Percentiles rank a stretch among this genome's conserved stretches.
phyloP scores from a whole-genome alignment of 2,113 vertebrate genomes.

The Micromys minutus region DNA sequence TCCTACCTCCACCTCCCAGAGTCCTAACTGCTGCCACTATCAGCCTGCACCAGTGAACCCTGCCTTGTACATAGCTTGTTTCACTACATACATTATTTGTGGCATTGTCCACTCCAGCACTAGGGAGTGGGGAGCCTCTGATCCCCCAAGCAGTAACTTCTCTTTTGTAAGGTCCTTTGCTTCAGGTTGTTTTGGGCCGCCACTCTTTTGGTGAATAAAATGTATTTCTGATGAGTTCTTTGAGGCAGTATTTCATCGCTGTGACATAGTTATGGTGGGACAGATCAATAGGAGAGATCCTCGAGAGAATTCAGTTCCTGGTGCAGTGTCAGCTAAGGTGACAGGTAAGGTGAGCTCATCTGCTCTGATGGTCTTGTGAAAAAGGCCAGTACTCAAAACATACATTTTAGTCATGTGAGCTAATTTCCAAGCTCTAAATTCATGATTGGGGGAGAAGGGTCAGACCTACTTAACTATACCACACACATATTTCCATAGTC shows the following conservation, averaged over 20 bases:
- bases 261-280: slow-evolving; percentile 11
- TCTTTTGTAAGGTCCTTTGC: not conserved
- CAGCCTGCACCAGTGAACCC: not conserved
- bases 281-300: not conserved
- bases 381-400: not conserved
- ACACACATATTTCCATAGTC: not conserved
- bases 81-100: not conserved
- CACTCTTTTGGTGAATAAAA: not conserved
- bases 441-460: not conserved
- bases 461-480: not conserved
- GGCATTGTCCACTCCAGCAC: not conserved
- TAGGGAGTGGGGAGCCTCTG: not conserved
- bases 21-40: not conserved
- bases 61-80: not conserved
- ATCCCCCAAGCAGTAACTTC: not conserved
- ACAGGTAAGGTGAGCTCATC: not conserved
- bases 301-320: not conserved
- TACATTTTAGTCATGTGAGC: not conserved
- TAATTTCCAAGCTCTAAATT: not conserved
- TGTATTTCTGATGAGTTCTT: not conserved
- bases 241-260: not conserved
- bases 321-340: not conserved
- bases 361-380: not conserved
- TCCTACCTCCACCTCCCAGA: not conserved
- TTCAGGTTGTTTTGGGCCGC: slow-evolving; percentile 13